Conservation (phyloP, 2,888 invertebrate species). For the Parnassius glacialis region DNA sequence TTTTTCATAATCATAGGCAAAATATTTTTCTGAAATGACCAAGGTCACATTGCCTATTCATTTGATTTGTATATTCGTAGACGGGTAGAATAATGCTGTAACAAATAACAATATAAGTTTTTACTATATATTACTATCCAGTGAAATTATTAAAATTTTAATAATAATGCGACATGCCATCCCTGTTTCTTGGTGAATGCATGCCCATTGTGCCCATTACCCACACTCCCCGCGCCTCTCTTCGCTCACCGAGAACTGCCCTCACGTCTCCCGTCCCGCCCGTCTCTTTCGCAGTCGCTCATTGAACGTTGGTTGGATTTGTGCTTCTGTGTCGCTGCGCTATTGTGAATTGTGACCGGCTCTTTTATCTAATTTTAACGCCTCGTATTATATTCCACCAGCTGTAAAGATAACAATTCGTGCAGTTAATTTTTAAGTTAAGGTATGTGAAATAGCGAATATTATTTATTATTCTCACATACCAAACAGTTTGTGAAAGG, state of each 20-base stretch:
- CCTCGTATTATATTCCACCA: constrained; percentile 53
- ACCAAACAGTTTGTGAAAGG: constrained; percentile 73
- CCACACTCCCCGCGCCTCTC: constrained; percentile 41
- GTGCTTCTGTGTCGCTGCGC: constrained; percentile 54
- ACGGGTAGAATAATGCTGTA: no score
- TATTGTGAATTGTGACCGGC: constrained; percentile 65
- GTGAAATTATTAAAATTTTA: constrained; percentile 7
- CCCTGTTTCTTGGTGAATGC: constrained; percentile 38
- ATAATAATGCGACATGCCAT: constrained; percentile 32
- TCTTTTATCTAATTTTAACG: constrained; percentile 64
- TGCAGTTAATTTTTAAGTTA: constrained; percentile 74
- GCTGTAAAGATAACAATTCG: constrained; percentile 62
- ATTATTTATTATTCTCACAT: constrained; percentile 66
- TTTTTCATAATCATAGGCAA: no score
- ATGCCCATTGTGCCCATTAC: constrained; percentile 31
- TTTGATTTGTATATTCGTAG: no score
- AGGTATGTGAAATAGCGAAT: constrained; percentile 69
- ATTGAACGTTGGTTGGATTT: constrained; percentile 65
- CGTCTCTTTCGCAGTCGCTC: constrained; percentile 62
- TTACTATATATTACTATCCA: neutral
- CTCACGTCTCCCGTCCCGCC: constrained; percentile 32
- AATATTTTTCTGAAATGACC: no score
- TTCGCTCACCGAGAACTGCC: constrained; percentile 29
- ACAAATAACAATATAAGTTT: no score
- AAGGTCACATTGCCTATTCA: no score